A percentile compares a stretch with the other conserved stretches of the same genome.
Conservation (phyloP, 2,797 vertebrate genomes). For the Aselliscus stoliczkanus region DNA sequence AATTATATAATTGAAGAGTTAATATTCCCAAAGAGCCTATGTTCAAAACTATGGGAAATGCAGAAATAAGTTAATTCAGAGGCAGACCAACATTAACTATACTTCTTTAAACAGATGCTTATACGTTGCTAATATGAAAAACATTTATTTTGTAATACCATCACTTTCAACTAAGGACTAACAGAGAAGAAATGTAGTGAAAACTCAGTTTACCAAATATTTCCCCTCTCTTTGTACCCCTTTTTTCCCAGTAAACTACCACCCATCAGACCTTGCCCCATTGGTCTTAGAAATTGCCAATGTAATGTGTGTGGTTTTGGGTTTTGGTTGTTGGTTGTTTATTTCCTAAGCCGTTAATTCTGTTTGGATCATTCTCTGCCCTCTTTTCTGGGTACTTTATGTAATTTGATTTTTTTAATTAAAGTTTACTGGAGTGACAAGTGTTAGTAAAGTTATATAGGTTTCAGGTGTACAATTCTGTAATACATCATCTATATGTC, state of each 20-base stretch:
- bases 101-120: not conserved
- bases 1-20: not conserved
- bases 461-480: too few species aligned
- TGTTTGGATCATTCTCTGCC: not conserved
- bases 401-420: not conserved
- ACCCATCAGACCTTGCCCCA: not conserved
- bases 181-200: not conserved
- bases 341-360: not conserved
- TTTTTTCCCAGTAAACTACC: not conserved
- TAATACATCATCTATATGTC: too few species aligned
- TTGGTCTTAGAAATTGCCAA: not conserved
- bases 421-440: too few species aligned
- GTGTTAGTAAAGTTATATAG: too few species aligned
- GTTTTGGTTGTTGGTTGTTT: too few species aligned
- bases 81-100: not conserved
- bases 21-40: not conserved
- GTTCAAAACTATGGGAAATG: not conserved
- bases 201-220: not conserved
- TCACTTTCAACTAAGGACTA: not conserved
- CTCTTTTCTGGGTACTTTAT: not conserved
- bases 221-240: not conserved
- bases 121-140: not conserved
- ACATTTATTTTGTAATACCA: not conserved
- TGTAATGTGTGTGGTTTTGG: not conserved
- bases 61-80: not conserved